Evolutionary conservation across 2,888 invertebrate species (phyloP), one percentile per base, ranked within the genome.

Genomic region (Anoplius nigerrimus): DNA sequence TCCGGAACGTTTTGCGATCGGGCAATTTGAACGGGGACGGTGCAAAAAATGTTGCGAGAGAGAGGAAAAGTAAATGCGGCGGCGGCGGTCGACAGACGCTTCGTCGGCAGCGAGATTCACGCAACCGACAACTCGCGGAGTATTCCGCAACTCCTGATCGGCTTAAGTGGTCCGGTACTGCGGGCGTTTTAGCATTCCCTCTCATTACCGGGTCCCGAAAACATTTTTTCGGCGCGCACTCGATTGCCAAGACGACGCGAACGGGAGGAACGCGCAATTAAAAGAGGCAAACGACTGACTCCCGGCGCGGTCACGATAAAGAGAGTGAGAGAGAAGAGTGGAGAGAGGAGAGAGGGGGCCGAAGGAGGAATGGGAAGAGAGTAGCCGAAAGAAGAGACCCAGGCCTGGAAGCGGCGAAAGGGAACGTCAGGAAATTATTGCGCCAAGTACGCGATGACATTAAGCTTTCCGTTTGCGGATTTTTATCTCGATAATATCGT

Each of bases 401-500:
- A 24, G n/a, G 24, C 43, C 20, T 43, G 54, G 51, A 56, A 60
- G 57, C 57, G 61, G 45, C 55, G 66, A 48, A 16, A 46, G 27
- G 27, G 27, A 48, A 48, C 22, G 22, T 60, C 62, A 61, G 67
- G 74, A 79, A 79, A 77, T 77, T 69, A 77, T 72, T 73, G 74
- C 71, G 72, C 69, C 78, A 75, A 76, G 78, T 80, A 80, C 74
- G 73, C 80, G 79, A 79, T 81, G 82, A 82, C 81, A 79, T 80
- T 81, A 80, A 78, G 67, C 76, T 79, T 72, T 73, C 74, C 68
- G 77, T 82, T 82, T 68, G 79, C 61, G 80, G 81, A 82, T 80
- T 85, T 82, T 84, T 83, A 84, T 85, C 82, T 79, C 69, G 77
- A 80, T 80, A 80, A 80, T 77, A 81, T 78, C 71, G 74, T 77